These are phyloP conservation scores for Sorex fumeus DNA, from an alignment of 2,113 vertebrate genomes.

Conservation along the genomic window DNA sequence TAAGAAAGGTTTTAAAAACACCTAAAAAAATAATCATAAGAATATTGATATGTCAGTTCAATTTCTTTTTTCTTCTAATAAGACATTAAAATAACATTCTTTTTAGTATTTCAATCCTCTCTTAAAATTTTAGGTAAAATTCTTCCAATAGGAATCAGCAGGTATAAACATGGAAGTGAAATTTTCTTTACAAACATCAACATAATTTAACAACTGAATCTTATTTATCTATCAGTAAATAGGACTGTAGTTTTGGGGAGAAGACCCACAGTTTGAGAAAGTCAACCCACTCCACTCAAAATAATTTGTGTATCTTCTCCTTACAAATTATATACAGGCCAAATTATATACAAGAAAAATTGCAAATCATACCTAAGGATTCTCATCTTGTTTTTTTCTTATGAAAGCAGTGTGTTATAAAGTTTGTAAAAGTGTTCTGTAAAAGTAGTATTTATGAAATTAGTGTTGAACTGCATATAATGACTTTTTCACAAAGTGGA, in stretches of 20 bases:
- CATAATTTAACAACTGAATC: too few relatives aligned
- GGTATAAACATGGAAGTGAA: neutral
- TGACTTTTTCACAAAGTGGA: neutral
- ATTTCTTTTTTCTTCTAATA: neutral
- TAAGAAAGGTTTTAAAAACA: neutral
- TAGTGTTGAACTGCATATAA: neutral
- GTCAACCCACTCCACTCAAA: neutral
- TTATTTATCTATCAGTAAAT: too few relatives aligned
- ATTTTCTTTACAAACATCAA: neutral
- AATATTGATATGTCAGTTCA: neutral
- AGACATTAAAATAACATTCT: neutral
- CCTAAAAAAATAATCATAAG: neutral
- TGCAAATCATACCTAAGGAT: too few relatives aligned
- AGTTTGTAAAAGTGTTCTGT: too few relatives aligned
- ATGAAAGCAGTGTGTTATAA: too few relatives aligned
- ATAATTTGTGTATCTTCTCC: neutral
- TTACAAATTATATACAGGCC: neutral
- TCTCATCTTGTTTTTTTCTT: too few relatives aligned
- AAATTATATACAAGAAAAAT: too few relatives aligned
- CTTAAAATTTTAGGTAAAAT: neutral
- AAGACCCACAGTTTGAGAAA: neutral
- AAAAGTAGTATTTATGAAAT: too few relatives aligned
- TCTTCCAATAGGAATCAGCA: neutral
- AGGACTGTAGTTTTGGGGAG: neutral
- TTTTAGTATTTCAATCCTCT: neutral